Evolutionary conservation across 2,888 invertebrate genomes (phyloP), one percentile per base, ranked within the genome.

Genomic region (Dichetophora obliterata): DNA sequence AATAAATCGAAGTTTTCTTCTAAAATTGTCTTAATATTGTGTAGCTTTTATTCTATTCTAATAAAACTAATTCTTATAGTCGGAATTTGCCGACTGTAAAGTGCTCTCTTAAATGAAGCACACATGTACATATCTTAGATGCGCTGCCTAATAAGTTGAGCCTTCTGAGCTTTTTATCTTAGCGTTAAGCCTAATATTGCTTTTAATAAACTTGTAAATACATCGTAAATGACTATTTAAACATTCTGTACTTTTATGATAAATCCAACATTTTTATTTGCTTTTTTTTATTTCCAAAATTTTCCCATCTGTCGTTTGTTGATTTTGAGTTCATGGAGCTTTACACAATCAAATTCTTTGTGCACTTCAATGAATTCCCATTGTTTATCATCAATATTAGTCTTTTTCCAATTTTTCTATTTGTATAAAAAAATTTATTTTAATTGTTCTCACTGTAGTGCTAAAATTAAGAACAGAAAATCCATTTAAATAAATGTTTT

Each of bases 401-500:
- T 59, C 24, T 59, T 59, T 11, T 31, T 59, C 9, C 19, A 24
- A 59, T 59, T 59, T 59, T 59, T 11, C 57, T 57, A 57, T 57
- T 59, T 59, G 27, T 59, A 11, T 27, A 59, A 59, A 59, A n/a
- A 14, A 59, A 22, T 14, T 16, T 27, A 22, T 27, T 22, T 14
- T 59, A 59, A 59, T 59, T 59, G 24, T 16, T 27, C 14, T 59
- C 59, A 59, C 59, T 59, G 59, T 27, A 59, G 14, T 59, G 59
- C 59, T 59, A 27, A 59, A 59, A 59, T 16, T 9, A 27, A 27
- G 11, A 59, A 59, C 5, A 22, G 2, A 59, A 59, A 59, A 59
- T 16, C 24, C 59, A 59, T 59, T 59, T 27, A 59, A 59, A 59
- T 59, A 59, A 59, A 59, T 59, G 27, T 59, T 59, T 59, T 59